Percentiles rank a stretch among this genome's conserved stretches.
Evolutionary conservation across 2,113 vertebrate genomes (phyloP).

Genomic region (Megaptera novaeangliae): DNA sequence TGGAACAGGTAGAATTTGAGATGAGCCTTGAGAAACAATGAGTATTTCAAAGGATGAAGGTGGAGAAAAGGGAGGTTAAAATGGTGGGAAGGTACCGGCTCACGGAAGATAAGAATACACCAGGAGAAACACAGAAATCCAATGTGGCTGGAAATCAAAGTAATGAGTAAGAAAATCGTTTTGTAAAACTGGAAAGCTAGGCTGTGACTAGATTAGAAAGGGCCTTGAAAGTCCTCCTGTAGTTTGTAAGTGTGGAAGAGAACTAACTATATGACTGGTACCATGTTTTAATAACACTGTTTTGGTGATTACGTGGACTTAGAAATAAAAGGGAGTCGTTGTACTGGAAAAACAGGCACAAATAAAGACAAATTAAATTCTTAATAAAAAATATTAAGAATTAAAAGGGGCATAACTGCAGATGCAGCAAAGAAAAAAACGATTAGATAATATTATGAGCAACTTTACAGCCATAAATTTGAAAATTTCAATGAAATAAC

Average conservation of each 20-base stretch:
- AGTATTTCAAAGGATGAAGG: background rate
- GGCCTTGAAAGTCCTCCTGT: background rate
- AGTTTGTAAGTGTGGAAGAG: background rate
- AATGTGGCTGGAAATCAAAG: background rate
- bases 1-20: background rate
- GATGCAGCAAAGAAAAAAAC: background rate
- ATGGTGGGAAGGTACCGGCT: background rate
- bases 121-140: background rate
- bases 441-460: background rate
- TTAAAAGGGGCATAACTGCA: background rate
- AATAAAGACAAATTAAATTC: background rate
- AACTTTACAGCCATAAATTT: background rate
- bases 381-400: background rate
- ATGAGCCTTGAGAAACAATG: background rate
- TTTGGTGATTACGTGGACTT: background rate
- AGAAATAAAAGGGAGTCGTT: background rate
- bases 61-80: background rate
- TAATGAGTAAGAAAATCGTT: background rate
- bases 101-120: background rate
- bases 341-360: background rate
- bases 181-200: background rate
- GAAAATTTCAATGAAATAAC: background rate
- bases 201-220: background rate
- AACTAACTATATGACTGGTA: background rate
- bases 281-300: background rate